Base-by-base conservation (phyloP, 2,888 invertebrate species). In the Nesidiocoris tenuis region DNA sequence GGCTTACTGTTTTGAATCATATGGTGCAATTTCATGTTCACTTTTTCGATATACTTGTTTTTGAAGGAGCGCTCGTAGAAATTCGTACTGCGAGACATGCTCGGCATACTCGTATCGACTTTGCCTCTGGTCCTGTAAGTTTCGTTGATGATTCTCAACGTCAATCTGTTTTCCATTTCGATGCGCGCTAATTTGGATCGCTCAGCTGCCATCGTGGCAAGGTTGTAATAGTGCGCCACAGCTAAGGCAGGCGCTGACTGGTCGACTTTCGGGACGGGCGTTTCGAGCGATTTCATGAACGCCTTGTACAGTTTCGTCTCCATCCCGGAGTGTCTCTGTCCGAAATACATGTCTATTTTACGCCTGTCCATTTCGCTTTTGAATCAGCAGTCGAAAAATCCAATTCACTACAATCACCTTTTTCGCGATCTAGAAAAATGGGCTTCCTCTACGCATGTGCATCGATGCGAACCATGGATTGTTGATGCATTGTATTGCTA, bases 311-410 rank as follows among this genome's bases (percentile, higher is more conserved):
- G 17, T 68, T 56, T 61, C 19, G 16, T 61, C 23, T 67, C 68
- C 23, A 23, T 55, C 7, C 64, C 64, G 5, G 56, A n/a, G 12
- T 23, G 16, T 17, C 75, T 68, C 21, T 12, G n/a, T 5, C 75
- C 75, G 68, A 75, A 75, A 65, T 75, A 68, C 54, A 68, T 75
- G 54, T 75, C 65, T 22, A 75, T 75, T 63, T 75, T 75, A 21
- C 61, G 24, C 24, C 72, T 24, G 59, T 63, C 71, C 57, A 72
- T 64, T 65, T 39, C 39, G 12, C 3, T 39, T 39, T 39, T 39
- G 39, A 39, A 39, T 39, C 39, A 39, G n/a, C n/a, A n/a, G n/a
- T n/a, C n/a, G n/a, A n/a, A n/a, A n/a, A n/a, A n/a, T n/a, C n/a
- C n/a, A n/a, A n/a, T n/a, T n/a, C n/a, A n/a, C n/a, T n/a, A n/a